Base-by-base conservation (phyloP, 2,888 invertebrate species). In the Idaea dimidiata region DNA sequence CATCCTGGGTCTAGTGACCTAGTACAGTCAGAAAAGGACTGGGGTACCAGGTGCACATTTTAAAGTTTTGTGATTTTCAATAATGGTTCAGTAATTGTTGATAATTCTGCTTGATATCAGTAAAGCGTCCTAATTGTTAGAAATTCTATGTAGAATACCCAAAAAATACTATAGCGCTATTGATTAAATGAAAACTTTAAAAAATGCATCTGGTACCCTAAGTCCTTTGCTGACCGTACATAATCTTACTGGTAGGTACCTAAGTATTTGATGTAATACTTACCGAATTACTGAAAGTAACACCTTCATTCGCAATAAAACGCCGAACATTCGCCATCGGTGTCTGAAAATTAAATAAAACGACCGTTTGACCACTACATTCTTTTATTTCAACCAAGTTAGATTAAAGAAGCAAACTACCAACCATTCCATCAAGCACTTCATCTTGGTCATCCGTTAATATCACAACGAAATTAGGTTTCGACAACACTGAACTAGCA, bases 371-470 rank as follows among this genome's bases (percentile, higher is more conserved):
- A 75, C 71, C 79, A 82, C 78, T 70, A 68, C 80, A 87, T 86
- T 87, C 24, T 24, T 43, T 43, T 86, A 87, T 86, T 88, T 70
- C 67, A 70, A 65, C 43, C 10, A 43, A 43, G 14, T 43, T 43
- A 43, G 10, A 43, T 43, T 43, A 43, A 74, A 70, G 67, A 74
- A 71, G 70, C 72, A 68, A 68, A 71, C 62, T 79, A 92, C 93
- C 93, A 93, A 96, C 96, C 94, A 97, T 93, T 60, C 97, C 96
- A 81, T 95, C 95, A 59, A 98, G 86, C n/a, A 94, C 87, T 3
- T 94, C 88, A 91, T 98, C 98, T 84, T 97, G 97, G 88, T 98
- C 98, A 82, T 98, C 98, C 0, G 96, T 97, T 60, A 98, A 77
- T 71, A 98, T 92, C 54, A 97, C 79, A 58, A 98, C 92, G 78